Evolutionary conservation across 2,888 invertebrate species (phyloP).

Genomic region (Portevinia maculata): DNA sequence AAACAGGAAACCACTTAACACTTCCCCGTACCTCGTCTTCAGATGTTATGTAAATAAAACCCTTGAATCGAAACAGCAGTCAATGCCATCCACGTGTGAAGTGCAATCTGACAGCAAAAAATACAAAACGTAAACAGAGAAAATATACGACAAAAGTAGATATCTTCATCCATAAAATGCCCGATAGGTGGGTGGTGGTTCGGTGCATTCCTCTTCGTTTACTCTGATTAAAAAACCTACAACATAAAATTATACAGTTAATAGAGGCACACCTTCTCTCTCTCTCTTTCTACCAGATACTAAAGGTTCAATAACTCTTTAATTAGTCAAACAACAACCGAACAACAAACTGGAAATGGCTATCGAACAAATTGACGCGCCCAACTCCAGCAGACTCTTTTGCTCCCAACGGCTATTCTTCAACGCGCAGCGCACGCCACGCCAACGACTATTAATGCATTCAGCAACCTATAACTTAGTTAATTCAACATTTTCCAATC

Average conservation of each 20-base stretch:
- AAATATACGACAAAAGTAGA: background rate
- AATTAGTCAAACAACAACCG: slow-evolving; percentile 51
- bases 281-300: no score
- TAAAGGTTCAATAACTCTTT: slow-evolving; percentile 69
- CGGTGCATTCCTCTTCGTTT: slow-evolving; percentile 6
- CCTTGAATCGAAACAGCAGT: slow-evolving; percentile 36
- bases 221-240: slow-evolving; percentile 26
- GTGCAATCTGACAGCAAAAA: slow-evolving; percentile 32
- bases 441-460: slow-evolving; percentile 37
- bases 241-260: slow-evolving; percentile 2
- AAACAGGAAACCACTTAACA: slow-evolving; percentile 28
- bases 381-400: slow-evolving; percentile 17
- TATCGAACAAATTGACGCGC: slow-evolving; percentile 39
- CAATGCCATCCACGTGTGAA: slow-evolving; percentile 41
- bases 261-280: slow-evolving; percentile 35
- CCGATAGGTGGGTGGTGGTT: background rate
- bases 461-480: slow-evolving; percentile 63
- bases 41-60: slow-evolving; percentile 35
- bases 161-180: slow-evolving; percentile 13
- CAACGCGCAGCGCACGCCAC: slow-evolving; percentile 6
- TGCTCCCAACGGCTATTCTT: slow-evolving; percentile 25
- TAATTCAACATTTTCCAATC: slow-evolving; percentile 65
- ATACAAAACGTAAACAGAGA: background rate
- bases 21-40: slow-evolving; percentile 7
- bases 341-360: slow-evolving; percentile 35